These are phyloP conservation scores for Polyommatus iphigenia DNA, from an alignment of 2,888 invertebrate species.

Conservation along the genomic window DNA sequence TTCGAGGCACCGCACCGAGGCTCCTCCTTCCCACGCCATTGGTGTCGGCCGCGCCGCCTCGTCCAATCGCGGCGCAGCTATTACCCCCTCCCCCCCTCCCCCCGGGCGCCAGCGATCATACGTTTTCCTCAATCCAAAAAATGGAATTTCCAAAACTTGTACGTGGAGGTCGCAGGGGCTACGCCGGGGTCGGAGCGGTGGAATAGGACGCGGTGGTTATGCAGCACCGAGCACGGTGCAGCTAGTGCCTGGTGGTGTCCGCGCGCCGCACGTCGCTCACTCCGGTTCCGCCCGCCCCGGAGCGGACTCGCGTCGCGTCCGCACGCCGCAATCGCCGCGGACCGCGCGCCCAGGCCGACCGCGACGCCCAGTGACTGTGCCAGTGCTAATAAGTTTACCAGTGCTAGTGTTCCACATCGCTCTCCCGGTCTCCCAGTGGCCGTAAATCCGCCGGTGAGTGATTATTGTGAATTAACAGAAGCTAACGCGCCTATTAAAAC, in stretches of 20 bases:
- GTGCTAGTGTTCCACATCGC: constrained; percentile 4
- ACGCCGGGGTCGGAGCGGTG: neutral
- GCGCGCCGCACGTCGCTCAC: neutral
- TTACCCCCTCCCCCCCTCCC: constrained; percentile 69
- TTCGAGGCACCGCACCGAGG: constrained; percentile 59
- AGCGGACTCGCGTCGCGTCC: constrained; percentile 10
- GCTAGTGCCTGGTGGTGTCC: neutral
- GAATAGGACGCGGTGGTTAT: neutral
- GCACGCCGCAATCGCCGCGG: neutral
- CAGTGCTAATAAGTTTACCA: constrained; percentile 13
- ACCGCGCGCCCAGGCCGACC: neutral
- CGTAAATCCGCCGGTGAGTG: constrained; percentile 13
- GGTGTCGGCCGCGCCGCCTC: constrained; percentile 61
- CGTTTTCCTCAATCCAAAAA: constrained; percentile 60
- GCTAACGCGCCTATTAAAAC: constrained; percentile 14
- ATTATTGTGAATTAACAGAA: constrained; percentile 19
- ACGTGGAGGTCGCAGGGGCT: too few relatives aligned
- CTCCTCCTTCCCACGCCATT: constrained; percentile 74
- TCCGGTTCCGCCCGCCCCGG: constrained; percentile 21
- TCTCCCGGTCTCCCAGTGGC: neutral
- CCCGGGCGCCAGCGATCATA: constrained; percentile 52
- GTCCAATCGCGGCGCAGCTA: constrained; percentile 63
- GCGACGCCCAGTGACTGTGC: neutral
- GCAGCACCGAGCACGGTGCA: too few relatives aligned
- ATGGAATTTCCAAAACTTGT: neutral